Conservation (phyloP, 2,113 vertebrate species). For the Clupea harengus region DNA sequence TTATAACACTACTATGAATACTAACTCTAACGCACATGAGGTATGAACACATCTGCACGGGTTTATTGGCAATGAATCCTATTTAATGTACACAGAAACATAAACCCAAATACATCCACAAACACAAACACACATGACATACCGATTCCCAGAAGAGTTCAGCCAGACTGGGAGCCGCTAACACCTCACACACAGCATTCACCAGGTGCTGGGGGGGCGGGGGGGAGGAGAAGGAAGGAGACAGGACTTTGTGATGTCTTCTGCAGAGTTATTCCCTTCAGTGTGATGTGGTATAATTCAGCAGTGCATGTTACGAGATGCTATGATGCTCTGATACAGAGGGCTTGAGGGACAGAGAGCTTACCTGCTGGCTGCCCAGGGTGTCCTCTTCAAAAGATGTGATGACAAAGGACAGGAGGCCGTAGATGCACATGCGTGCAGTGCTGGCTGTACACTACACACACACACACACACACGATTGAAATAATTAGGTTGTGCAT, state of each 20-base stretch:
- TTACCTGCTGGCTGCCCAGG: constrained; percentile 86
- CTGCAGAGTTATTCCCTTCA: constrained; percentile 41
- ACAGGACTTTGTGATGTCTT: background rate
- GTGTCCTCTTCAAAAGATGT: constrained; percentile 90
- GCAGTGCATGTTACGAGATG: background rate
- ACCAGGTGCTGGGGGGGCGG: constrained; percentile 77
- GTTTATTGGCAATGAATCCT: too few relatives aligned
- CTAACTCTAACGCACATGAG: too few relatives aligned
- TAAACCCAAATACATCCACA: too few relatives aligned
- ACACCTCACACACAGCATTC: constrained; percentile 89
- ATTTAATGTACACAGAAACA: too few relatives aligned
- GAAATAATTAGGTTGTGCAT: background rate
- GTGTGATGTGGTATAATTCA: background rate
- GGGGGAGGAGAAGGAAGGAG: background rate
- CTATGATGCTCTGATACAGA: background rate
- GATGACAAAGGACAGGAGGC: constrained; percentile 90
- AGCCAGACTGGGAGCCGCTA: constrained; percentile 87
- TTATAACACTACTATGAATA: background rate
- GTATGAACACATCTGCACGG: too few relatives aligned
- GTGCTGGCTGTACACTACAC: constrained; percentile 91
- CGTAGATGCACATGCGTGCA: constrained; percentile 91
- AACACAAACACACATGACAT: constrained; percentile 52
- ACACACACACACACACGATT: constrained; percentile 5
- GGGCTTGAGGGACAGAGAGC: background rate
- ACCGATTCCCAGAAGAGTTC: constrained; percentile 97